Evolutionary conservation across 2,797 vertebrate genomes (phyloP), one percentile per base, ranked within the genome.

Genomic region (Sarcoramphus papa): DNA sequence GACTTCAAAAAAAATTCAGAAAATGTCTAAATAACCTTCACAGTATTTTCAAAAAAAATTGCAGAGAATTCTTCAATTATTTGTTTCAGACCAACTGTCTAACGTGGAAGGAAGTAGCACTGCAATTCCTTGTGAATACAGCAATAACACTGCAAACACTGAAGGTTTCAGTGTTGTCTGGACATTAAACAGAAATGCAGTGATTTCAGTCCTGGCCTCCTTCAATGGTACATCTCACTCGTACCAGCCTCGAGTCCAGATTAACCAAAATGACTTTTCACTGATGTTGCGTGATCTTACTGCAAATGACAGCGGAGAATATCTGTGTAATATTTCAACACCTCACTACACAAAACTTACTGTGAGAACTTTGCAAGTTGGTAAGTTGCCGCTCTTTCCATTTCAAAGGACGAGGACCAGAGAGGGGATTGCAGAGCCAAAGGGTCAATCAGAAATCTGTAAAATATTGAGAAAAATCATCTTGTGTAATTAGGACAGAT

Each of bases 241-340:
- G 59, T 8, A 72, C 77, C 93, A 92, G 5, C 81, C 88, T 87
- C 43, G 62, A 93, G 92, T 31, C 45, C 81, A 56, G 37, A 31
- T 94, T 63, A 35, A 62, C 2, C 6, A 51, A 47, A 83, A 0
- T 22, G 16, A 90, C 63, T 97, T 95, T 62, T 92, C 92, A 11
- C 53, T 96, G 45, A 45, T 45, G 2, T 9, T 97, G 76, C 57
- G 0, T 28, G 9, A 88, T 82, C 89, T 97, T 56, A 53, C 7
- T 57, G 13, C 33, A 59, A 75, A 7, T 0, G 86, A 98, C 88
- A 96, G 69, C 48, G 96, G 94, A 19, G 92, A 97, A 25, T 97
- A 97, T 21, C 31, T 97, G 33, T 97, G 96, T 25, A 96, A 92
- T 54, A 73, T 96, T 95, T 97, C 96, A 91, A 81, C 95, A 17